Evolutionary conservation across 2,888 invertebrate genomes (phyloP), one percentile per base, ranked within the genome.

Genomic region (Drosophila kanekoi): DNA sequence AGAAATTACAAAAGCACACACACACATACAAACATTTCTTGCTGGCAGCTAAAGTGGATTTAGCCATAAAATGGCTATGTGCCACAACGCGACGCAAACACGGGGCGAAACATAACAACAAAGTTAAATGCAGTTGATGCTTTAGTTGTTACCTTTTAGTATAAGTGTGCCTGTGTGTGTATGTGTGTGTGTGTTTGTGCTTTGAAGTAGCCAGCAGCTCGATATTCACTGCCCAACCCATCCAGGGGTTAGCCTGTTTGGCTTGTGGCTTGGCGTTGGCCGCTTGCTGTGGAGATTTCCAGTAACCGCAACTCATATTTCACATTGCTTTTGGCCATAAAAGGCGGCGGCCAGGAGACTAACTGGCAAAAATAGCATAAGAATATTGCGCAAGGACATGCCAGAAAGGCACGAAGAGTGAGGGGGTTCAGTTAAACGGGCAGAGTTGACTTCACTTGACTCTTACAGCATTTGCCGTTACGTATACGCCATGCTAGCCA

Each of bases 281-380:
- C 54, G 65, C 65, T 74, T 59, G 65, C 67, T 47, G 63, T 63
- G 62, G 44, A 77, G 72, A 80, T 83, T 81, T 79, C 64, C 73
- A 72, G 85, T 70, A 81, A 81, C 85, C 87, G 87, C 87, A 85
- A 86, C 87, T 86, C 85, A 86, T 86, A 86, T 87, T 86, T 86
- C 77, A 86, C 85, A 81, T 76, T 77, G 77, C 81, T 79, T 71
- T 60, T 72, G 80, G 79, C 66, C 79, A 77, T 84, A 82, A 80
- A 75, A 32, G 64, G 54, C 45, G 60, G 18, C 48, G 64, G 64
- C 51, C 62, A 53, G 47, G 53, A 57, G 57, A 72, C 67, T 81
- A 69, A 71, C 60, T 65, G 81, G 63, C 73, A 61, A 68, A 68
- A 71, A 77, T 74, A 66, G 74, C 72, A 53, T 73, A 79, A 73